Conservation (phyloP, 2,113 vertebrate genomes). For the Gorsachius goisagi region DNA sequence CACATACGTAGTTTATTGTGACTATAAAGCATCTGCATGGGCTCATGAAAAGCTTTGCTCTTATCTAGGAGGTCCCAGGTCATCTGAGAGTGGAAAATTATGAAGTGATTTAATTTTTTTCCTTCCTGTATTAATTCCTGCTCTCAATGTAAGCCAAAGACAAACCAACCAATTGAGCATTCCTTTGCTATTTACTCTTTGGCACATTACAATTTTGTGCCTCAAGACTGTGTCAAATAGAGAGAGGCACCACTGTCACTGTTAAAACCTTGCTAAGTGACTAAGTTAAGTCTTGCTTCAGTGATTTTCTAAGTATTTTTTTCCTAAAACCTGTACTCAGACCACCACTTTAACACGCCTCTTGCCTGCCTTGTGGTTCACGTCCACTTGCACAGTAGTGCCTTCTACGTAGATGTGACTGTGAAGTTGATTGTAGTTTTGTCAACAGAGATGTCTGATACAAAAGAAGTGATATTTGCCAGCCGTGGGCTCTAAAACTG, state of each 20-base stretch:
- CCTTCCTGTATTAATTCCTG: neutral
- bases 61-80: neutral
- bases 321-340: neutral
- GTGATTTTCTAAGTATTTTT: neutral
- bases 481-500: neutral
- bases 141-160: neutral
- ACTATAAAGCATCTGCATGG: neutral
- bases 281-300: neutral
- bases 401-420: neutral
- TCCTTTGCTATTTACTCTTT: neutral
- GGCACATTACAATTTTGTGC: neutral
- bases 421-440: constrained; percentile 3
- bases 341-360: neutral
- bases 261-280: neutral
- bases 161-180: neutral
- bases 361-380: neutral
- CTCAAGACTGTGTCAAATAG: neutral
- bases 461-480: neutral
- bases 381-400: neutral
- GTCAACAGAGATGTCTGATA: neutral
- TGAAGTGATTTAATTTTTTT: neutral
- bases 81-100: constrained; percentile 1
- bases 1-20: neutral
- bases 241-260: neutral
- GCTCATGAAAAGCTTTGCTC: neutral